Base-by-base conservation (phyloP, 1,140 invertebrate genomes). In the Chlorops oryzae region DNA sequence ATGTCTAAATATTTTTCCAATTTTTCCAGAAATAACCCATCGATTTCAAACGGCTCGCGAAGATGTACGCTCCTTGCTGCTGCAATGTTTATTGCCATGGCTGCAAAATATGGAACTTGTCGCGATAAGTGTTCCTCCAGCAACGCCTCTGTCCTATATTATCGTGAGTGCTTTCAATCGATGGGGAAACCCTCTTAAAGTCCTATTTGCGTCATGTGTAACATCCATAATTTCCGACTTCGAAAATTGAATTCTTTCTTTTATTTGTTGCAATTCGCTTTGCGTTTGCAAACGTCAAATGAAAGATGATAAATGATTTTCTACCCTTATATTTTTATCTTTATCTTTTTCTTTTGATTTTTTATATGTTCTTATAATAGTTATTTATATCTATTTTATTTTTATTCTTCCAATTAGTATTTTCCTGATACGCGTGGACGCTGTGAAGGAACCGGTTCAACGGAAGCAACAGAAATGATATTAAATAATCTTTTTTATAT, bases 391-490 rank as follows among this genome's bases (percentile, higher is more conserved):
- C 22, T 51, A 32, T 27, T 56, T 41, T 54, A 46, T 52, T 54
- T 46, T 42, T 50, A 70, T 63, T 50, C n/a, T n/a, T n/a, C n/a
- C n/a, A n/a, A n/a, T n/a, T 58, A 87, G 85, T 88, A 87, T 72
- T 87, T 87, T 62, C 78, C 83, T 44, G 87, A 89, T 52, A 75
- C 81, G 6, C 78, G 81, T 12, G 78, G 78, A 2, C 77, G 88
- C 5, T 81, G 88, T 45, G 92, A 96, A 74, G 95, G 94, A 0
- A 96, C 95, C 83, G 96, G 96, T 17, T 96, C 92, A 1, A 91
- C 90, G 0, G 92, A 98, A 77, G 96, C 96, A n/a, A 98, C 96
- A 1, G 95, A 99, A 78, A 97, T 99, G 92, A 91, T 99, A 17
- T 79, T 99, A 18, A 99, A 98, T 72, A 99, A 99, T 77, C 81